A percentile compares a stretch with the other conserved stretches of the same genome.
These are phyloP conservation scores for cattle (Bos taurus) DNA, from an alignment of 2,113 vertebrate species.

Conservation along the genomic window ARS-UCD2.0 NC_037337.1:36707501-36708000, in stretches of 20 bases:
- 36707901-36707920: background rate
- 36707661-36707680: background rate
- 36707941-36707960: background rate
- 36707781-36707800: background rate
- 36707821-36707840: background rate
- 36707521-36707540: background rate
- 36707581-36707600: background rate
- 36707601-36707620: background rate
- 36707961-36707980: background rate
- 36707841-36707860: background rate
- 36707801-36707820: background rate
- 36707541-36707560: background rate
- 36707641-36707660: background rate
- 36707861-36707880: background rate
- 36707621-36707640: background rate
- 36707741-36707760: background rate
- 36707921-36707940: background rate
- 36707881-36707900: background rate
- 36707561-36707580: background rate
- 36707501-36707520: background rate
- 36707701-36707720: background rate
- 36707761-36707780: background rate
- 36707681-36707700: background rate
- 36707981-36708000: background rate
- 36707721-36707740: background rate